Conservation (phyloP, 2,888 invertebrate genomes). For the Agrilus cyanescens region DNA sequence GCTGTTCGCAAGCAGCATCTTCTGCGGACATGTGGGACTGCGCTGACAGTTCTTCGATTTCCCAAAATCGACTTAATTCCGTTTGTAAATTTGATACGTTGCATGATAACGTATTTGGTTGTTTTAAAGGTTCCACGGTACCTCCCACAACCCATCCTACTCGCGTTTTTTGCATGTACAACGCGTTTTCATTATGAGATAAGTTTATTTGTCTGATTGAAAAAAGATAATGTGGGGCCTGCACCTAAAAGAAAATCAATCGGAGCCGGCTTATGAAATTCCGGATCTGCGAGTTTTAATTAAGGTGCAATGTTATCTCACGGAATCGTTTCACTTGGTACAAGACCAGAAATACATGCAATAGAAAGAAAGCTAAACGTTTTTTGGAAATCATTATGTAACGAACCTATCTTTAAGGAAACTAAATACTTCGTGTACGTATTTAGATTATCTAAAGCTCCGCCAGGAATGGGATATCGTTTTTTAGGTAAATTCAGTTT, state of each 20-base stretch:
- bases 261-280: slow-evolving; percentile 5
- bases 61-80: slow-evolving; percentile 1
- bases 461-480: no score
- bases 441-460: no score
- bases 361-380: no score
- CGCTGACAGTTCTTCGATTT: neutral
- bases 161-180: slow-evolving; percentile 7
- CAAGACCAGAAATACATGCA: no score
- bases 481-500: no score
- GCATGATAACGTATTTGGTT: neutral
- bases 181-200: neutral
- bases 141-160: slow-evolving; percentile 12
- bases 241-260: slow-evolving; percentile 10
- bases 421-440: no score
- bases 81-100: no score
- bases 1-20: neutral
- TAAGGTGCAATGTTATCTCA: no score
- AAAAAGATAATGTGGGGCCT: neutral
- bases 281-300: slow-evolving; percentile 10
- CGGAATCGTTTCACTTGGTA: no score
- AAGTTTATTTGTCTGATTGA: slow-evolving; percentile 5
- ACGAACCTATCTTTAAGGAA: no score
- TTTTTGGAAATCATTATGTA: no score
- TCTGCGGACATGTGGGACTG: neutral
- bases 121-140: neutral